Evolutionary conservation across 2,888 invertebrate genomes (phyloP).

Genomic region (Odontomyia ornata): DNA sequence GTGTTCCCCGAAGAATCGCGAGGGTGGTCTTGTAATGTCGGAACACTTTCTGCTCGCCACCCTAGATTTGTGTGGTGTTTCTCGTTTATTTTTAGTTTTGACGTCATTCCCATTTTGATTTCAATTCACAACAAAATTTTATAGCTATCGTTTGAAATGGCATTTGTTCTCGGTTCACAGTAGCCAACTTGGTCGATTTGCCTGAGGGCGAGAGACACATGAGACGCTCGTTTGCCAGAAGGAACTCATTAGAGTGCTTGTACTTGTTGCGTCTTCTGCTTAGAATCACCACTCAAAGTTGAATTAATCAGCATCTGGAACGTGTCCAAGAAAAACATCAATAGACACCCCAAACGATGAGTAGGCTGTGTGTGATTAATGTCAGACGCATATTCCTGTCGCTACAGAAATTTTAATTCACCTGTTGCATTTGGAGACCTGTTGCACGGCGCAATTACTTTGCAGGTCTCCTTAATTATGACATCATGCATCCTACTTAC

Average conservation of each 20-base stretch:
- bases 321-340: constrained; percentile 16
- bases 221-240: not conserved
- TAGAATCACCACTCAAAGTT: not conserved
- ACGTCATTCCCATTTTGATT: constrained; percentile 45
- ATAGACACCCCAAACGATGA: not conserved
- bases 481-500: not conserved
- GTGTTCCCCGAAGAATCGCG: not conserved
- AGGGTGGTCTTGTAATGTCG: not conserved
- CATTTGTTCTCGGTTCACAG: not conserved
- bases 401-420: not conserved
- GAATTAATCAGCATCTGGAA: constrained; percentile 26
- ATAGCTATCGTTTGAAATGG: constrained; percentile 25
- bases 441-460: not conserved
- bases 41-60: not conserved
- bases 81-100: constrained; percentile 50
- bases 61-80: constrained; percentile 2
- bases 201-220: not conserved
- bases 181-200: not conserved
- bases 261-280: not conserved
- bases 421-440: constrained; percentile 24
- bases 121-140: constrained; percentile 32
- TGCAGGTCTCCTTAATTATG: not conserved
- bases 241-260: not conserved
- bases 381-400: not conserved
- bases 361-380: not conserved